Conservation (phyloP, 1,140 invertebrate genomes). For the Cherax destructor region DNA sequence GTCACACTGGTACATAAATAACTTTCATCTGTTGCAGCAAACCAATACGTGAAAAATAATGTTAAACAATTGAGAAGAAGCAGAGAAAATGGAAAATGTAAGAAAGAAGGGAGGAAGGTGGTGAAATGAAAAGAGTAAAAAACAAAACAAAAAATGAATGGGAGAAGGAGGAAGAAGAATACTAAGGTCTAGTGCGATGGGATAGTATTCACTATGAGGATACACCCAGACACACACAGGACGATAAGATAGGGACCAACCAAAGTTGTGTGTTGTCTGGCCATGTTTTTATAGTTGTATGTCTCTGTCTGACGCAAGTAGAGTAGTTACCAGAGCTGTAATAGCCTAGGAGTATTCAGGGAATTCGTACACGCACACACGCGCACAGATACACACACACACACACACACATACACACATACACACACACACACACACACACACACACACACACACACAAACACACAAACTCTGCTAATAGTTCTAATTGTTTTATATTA, state of each 20-base stretch:
- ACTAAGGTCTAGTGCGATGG: not conserved
- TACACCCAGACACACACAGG: not conserved
- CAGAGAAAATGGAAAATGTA: conserved; percentile 21
- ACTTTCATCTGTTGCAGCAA: too few relatives aligned
- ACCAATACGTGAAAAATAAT: too few relatives aligned
- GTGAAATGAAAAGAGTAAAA: conserved; percentile 13
- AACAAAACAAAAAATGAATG: conserved; percentile 20
- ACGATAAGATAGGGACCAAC: not conserved
- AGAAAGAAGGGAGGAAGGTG: not conserved
- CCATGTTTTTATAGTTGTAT: too few relatives aligned
- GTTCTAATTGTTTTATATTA: not conserved
- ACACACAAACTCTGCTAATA: not conserved
- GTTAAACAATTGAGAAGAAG: not conserved
- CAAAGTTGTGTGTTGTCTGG: not conserved
- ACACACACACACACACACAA: not conserved
- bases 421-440: not conserved
- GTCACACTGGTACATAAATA: too few relatives aligned
- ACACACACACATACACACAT: not conserved
- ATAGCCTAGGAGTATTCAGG: not conserved
- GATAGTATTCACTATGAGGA: not conserved
- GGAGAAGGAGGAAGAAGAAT: not conserved
- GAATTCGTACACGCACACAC: not conserved
- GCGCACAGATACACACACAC: too few relatives aligned
- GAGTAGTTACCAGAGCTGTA: not conserved
- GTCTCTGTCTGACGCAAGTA: not conserved